Evolutionary conservation across 2,888 invertebrate genomes (phyloP).

Genomic region (Empis stercorea): DNA sequence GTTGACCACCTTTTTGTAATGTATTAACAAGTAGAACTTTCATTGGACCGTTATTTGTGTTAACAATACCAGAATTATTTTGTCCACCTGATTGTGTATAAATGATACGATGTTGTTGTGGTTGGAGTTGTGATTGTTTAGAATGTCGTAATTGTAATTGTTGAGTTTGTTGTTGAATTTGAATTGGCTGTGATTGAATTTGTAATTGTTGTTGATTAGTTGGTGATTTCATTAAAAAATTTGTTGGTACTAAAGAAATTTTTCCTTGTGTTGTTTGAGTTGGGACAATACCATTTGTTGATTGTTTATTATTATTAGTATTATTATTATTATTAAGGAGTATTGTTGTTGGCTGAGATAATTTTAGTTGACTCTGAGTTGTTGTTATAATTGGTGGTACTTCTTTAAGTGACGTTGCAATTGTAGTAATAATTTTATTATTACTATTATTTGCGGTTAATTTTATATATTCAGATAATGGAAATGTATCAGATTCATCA

Average conservation of each 20-base stretch:
- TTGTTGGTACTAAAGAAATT: conserved; percentile 36
- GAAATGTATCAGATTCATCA: conserved; percentile 12
- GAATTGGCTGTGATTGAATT: not conserved
- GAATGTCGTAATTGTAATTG: conserved; percentile 6
- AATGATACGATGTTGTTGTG: conserved; percentile 3
- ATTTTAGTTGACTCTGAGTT: conserved; percentile 7
- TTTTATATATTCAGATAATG: conserved; percentile 14
- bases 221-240: conserved; percentile 30
- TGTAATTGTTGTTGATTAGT: conserved; percentile 4
- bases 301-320: too few relatives aligned
- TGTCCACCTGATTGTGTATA: conserved; percentile 7
- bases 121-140: conserved; percentile 18
- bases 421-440: conserved; percentile 10
- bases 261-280: conserved; percentile 19
- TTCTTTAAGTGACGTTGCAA: conserved; percentile 5
- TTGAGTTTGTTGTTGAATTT: conserved; percentile 14
- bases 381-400: conserved; percentile 8
- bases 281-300: conserved; percentile 4
- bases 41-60: conserved; percentile 28
- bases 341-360: conserved; percentile 13
- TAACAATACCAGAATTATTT: conserved; percentile 18
- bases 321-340: not conserved
- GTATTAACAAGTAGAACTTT: conserved; percentile 33
- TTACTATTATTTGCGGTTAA: conserved; percentile 8
- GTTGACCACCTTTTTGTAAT: conserved; percentile 14